These are phyloP conservation scores for Melanotaenia duboulayi DNA, from an alignment of 2,113 vertebrate genomes.

Conservation along the genomic window DNA sequence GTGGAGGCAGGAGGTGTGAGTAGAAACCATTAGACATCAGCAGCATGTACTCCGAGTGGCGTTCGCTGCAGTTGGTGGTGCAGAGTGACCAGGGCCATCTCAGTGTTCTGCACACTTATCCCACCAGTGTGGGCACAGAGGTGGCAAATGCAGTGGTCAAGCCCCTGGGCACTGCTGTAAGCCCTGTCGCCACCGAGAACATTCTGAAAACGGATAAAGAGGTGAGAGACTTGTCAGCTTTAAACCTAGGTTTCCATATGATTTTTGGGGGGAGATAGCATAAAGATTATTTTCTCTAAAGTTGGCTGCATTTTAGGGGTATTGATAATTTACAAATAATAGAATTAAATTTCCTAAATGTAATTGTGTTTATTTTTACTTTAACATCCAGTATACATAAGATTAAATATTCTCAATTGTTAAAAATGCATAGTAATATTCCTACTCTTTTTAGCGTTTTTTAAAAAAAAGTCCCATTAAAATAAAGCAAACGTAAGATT, in stretches of 20 bases:
- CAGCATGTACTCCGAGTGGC: constrained; percentile 98
- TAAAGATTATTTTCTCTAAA: too few species aligned
- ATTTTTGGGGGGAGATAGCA: not conserved
- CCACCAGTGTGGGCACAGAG: constrained; percentile 91
- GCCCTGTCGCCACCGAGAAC: constrained; percentile 88
- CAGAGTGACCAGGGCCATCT: constrained; percentile 95
- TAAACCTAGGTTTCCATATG: not conserved
- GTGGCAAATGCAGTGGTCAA: constrained; percentile 95
- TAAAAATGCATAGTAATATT: too few species aligned
- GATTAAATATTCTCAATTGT: too few species aligned
- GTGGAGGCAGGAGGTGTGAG: constrained; percentile 75
- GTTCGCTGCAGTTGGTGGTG: constrained; percentile 94
- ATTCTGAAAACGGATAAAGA: constrained; percentile 97
- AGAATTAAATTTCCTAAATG: too few species aligned
- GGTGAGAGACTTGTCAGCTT: constrained; percentile 78
- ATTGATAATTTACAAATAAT: too few species aligned
- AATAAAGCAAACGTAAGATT: too few species aligned
- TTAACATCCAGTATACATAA: too few species aligned
- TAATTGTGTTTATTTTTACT: too few species aligned
- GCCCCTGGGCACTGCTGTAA: constrained; percentile 90
- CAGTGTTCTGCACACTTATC: constrained; percentile 96
- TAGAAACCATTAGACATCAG: constrained; percentile 68
- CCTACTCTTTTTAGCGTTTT: not conserved
- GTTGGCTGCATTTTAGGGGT: too few species aligned
- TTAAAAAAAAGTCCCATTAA: not conserved